phyloP scores from a whole-genome alignment of 2,888 invertebrate genomes.

The Diarsia rubi region DNA sequence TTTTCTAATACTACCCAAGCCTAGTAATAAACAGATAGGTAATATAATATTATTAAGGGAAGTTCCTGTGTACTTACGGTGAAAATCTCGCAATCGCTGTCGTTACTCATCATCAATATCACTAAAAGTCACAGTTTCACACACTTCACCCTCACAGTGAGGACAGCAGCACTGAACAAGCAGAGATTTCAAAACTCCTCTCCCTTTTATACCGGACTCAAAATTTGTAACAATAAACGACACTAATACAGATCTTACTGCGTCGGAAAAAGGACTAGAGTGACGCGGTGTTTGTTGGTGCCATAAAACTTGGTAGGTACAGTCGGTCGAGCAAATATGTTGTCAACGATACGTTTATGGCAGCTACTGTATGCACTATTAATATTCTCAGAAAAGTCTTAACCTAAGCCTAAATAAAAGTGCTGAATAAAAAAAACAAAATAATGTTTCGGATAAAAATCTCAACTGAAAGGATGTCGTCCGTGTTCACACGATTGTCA shows the following conservation, averaged over 20 bases:
- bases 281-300: not conserved
- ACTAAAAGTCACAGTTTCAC: slow-evolving; percentile 16
- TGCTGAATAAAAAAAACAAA: slow-evolving; percentile 13
- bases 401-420: not conserved
- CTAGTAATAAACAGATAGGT: not conserved
- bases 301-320: slow-evolving; percentile 8
- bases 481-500: not conserved
- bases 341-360: slow-evolving; percentile 12
- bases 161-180: slow-evolving; percentile 24
- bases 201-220: slow-evolving; percentile 28
- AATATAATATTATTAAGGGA: not conserved
- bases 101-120: not conserved
- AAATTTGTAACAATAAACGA: not conserved
- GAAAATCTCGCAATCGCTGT: not conserved
- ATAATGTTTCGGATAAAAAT: not conserved
- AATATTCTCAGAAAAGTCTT: slow-evolving; percentile 11
- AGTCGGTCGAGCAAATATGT: slow-evolving; percentile 15
- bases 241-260: slow-evolving; percentile 16
- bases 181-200: not conserved
- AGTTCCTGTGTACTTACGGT: slow-evolving; percentile 21
- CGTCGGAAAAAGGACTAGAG: slow-evolving; percentile 3
- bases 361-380: slow-evolving; percentile 3
- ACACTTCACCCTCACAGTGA: not conserved
- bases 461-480: not conserved
- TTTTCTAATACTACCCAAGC: not conserved